These are phyloP conservation scores for Leucophora obtusa DNA, from an alignment of 2,888 invertebrate species.

Conservation along the genomic window DNA sequence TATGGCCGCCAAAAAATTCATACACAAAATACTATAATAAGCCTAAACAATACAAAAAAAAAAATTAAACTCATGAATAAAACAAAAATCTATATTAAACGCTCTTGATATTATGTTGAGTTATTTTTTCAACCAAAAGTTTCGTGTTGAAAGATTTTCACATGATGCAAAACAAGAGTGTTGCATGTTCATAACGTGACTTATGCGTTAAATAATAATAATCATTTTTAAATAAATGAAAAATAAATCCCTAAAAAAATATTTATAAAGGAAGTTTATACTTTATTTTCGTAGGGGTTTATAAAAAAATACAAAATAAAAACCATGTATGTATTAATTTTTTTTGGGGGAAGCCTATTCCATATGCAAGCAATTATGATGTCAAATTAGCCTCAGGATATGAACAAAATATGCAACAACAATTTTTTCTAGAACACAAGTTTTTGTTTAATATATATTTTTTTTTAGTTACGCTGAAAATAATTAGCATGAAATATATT, in stretches of 20 bases:
- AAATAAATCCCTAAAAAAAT: conserved; percentile 22
- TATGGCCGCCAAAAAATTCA: conserved; percentile 37
- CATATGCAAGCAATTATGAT: conserved; percentile 75
- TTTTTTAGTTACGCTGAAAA: background rate
- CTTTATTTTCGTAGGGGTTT: background rate
- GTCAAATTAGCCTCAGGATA: conserved; percentile 72
- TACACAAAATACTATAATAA: conserved; percentile 12
- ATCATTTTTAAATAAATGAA: conserved; percentile 28
- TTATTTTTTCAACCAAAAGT: conserved; percentile 27
- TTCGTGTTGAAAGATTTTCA: conserved; percentile 67
- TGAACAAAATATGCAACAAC: background rate
- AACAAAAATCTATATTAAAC: conserved; percentile 35
- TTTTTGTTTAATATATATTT: background rate
- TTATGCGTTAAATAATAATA: conserved; percentile 57
- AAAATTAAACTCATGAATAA: background rate
- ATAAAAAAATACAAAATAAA: conserved; percentile 21
- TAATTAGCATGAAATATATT: background rate
- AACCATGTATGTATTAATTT: conserved; percentile 48
- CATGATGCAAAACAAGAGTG: conserved; percentile 42
- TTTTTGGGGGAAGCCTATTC: conserved; percentile 35
- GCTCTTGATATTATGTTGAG: conserved; percentile 23
- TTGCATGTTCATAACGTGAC: conserved; percentile 59
- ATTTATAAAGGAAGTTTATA: conserved; percentile 42
- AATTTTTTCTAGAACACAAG: background rate
- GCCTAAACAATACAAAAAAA: background rate